phyloP scores from a whole-genome alignment of 1,140 invertebrate genomes.

The Zaprionus kolodkinae region DNA sequence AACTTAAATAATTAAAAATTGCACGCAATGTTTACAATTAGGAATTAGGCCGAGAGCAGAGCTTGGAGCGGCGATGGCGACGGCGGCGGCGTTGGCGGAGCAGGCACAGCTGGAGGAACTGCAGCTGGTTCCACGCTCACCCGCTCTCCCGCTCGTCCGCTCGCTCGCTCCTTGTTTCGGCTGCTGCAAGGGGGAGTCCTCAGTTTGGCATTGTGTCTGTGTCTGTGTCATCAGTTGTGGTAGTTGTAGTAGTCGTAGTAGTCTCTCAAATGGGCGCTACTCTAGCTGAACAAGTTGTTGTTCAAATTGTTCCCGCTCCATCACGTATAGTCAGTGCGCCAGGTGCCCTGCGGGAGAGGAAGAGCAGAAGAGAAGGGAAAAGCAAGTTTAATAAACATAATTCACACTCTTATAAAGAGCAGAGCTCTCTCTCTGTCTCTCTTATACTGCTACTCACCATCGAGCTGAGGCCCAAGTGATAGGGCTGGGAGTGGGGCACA shows the following conservation, averaged over 20 bases:
- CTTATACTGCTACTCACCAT: slow-evolving; percentile 73
- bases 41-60: slow-evolving; percentile 70
- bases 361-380: slow-evolving; percentile 28
- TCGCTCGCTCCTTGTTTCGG: neutral
- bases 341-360: slow-evolving; percentile 69
- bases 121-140: neutral
- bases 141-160: neutral
- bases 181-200: slow-evolving; percentile 63
- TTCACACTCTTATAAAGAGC: slow-evolving; percentile 12
- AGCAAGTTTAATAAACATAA: slow-evolving; percentile 35
- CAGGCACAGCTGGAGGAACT: no score
- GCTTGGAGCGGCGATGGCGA: slow-evolving; percentile 28
- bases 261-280: slow-evolving; percentile 35
- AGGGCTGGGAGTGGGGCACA: slow-evolving; percentile 84
- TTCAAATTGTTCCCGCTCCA: slow-evolving; percentile 84
- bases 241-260: neutral
- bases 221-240: slow-evolving; percentile 4
- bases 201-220: slow-evolving; percentile 76
- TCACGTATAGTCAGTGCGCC: slow-evolving; percentile 84
- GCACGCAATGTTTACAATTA: slow-evolving; percentile 83
- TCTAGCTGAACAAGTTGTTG: slow-evolving; percentile 83
- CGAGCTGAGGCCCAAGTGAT: slow-evolving; percentile 83
- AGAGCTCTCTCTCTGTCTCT: neutral
- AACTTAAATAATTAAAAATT: slow-evolving; percentile 84
- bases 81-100: no score